Percentiles rank a stretch among this genome's conserved stretches.
Evolutionary conservation across 1,140 invertebrate species (phyloP).

Genomic region (Trialeurodes vaporariorum): DNA sequence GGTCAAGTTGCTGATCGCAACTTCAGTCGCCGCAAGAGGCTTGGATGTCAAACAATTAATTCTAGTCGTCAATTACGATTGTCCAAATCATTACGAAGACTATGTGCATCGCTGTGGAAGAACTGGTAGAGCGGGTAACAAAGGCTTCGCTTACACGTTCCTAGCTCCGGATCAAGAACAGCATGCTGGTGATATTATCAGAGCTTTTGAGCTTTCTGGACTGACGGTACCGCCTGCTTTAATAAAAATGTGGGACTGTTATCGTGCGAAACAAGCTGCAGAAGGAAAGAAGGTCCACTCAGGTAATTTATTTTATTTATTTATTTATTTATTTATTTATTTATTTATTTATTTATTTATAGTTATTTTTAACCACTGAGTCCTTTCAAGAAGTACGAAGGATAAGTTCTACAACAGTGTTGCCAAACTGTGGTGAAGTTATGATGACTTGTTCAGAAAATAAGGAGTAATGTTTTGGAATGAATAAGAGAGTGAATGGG

Average conservation of each 20-base stretch:
- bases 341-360: too few relatives aligned
- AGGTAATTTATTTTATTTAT: background rate
- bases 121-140: constrained; percentile 89
- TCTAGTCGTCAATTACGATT: constrained; percentile 97
- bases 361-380: too few relatives aligned
- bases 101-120: constrained; percentile 97
- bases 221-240: constrained; percentile 63
- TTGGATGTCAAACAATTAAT: constrained; percentile 97
- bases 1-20: constrained; percentile 52
- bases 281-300: constrained; percentile 42
- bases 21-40: constrained; percentile 92
- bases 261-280: constrained; percentile 74
- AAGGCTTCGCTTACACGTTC: constrained; percentile 94
- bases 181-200: constrained; percentile 85
- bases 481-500: too few relatives aligned
- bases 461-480: too few relatives aligned
- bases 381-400: too few relatives aligned
- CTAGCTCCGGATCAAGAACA: constrained; percentile 87
- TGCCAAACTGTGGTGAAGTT: too few relatives aligned
- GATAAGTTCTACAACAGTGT: too few relatives aligned
- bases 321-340: constrained; percentile 41
- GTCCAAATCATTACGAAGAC: constrained; percentile 99
- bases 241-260: constrained; percentile 72
- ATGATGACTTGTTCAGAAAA: too few relatives aligned
- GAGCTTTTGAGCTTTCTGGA: constrained; percentile 76